phyloP scores from a whole-genome alignment of 2,888 invertebrate species.

The Eristalinus sepulchralis region DNA sequence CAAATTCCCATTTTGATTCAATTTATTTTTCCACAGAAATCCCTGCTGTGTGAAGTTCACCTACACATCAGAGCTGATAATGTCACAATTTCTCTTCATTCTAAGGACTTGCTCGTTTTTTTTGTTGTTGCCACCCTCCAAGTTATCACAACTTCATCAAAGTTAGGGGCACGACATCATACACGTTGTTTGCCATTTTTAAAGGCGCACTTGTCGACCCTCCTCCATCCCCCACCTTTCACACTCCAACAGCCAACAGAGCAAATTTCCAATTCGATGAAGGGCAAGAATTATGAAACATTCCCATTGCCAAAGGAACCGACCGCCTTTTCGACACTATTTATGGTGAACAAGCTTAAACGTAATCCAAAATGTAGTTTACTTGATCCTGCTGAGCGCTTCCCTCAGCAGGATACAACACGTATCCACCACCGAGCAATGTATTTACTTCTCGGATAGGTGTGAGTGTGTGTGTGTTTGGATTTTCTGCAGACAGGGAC shows the following conservation, averaged over 20 bases:
- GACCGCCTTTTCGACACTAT: conserved; percentile 40
- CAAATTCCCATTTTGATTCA: no score
- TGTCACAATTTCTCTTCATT: no score
- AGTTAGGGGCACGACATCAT: no score
- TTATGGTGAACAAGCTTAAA: conserved; percentile 34
- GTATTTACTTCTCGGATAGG: conserved; percentile 43
- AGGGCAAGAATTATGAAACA: conserved; percentile 8
- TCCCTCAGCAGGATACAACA: conserved; percentile 10
- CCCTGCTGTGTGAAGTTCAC: no score
- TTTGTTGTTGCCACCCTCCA: no score
- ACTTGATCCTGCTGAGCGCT: conserved; percentile 20
- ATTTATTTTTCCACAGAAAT: no score
- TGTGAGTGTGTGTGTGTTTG: neutral
- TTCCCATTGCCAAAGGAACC: neutral
- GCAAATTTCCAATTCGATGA: neutral
- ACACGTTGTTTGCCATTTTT: no score
- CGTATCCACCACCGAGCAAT: no score
- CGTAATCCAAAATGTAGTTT: conserved; percentile 45
- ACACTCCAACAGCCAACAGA: conserved; percentile 1
- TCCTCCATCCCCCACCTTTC: neutral
- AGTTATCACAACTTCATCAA: no score
- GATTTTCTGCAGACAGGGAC: neutral
- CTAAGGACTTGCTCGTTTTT: no score
- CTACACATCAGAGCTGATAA: no score
- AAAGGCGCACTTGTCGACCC: neutral